Conservation (phyloP, 2,888 invertebrate genomes). For the Escarpia spicata region DNA sequence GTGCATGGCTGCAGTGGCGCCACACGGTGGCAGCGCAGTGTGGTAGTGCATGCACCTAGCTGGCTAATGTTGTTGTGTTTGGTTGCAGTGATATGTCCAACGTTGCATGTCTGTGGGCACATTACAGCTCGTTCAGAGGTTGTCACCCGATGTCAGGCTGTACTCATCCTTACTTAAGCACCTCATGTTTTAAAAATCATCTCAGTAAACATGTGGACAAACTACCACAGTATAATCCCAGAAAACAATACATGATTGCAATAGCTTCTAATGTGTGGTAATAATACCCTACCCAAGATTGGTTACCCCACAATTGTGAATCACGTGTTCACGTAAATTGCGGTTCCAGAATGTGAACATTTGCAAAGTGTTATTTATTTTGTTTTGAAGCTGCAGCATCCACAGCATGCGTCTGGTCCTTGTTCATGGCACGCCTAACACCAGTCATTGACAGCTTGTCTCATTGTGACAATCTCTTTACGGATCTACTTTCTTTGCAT, state of each 20-base stretch:
- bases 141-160: neutral
- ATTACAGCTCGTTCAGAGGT: constrained; percentile 18
- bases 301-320: neutral
- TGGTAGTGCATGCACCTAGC: neutral
- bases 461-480: neutral
- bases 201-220: neutral
- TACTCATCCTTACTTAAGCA: neutral
- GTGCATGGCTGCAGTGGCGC: neutral
- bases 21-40: neutral
- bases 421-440: neutral
- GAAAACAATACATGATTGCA: neutral
- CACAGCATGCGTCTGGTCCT: too few relatives aligned
- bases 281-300: neutral
- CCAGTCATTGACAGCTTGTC: neutral
- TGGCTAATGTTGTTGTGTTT: neutral
- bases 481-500: neutral
- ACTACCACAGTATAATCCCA: neutral
- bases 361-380: too few relatives aligned
- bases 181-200: neutral
- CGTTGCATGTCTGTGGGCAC: neutral
- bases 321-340: neutral
- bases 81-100: neutral
- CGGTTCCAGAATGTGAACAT: neutral
- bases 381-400: too few relatives aligned
- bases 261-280: neutral